phyloP scores from a whole-genome alignment of 1,140 invertebrate species.

The Macrobrachium rosenbergii region DNA sequence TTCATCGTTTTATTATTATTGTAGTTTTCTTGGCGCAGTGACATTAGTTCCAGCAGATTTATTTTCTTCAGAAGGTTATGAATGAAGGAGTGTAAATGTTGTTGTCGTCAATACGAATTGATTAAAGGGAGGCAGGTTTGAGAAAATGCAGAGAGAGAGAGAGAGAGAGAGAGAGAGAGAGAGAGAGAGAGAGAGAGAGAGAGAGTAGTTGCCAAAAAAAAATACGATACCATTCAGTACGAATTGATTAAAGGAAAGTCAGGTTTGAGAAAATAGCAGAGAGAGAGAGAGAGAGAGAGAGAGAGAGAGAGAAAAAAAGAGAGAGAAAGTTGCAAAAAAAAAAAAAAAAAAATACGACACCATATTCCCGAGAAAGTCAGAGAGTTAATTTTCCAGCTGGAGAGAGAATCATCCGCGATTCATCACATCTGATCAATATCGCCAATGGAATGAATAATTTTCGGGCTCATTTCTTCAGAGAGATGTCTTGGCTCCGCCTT shows the following conservation, averaged over 20 bases:
- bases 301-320: background rate
- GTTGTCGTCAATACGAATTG: no score
- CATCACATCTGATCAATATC: constrained; percentile 19
- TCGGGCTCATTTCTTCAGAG: constrained; percentile 8
- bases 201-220: background rate
- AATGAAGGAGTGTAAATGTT: no score
- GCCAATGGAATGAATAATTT: constrained; percentile 45
- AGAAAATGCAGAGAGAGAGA: background rate
- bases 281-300: background rate
- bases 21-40: no score
- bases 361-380: background rate
- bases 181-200: no score
- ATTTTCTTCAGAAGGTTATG: no score
- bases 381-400: constrained; percentile 49
- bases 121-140: background rate
- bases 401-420: constrained; percentile 37
- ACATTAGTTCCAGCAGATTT: no score
- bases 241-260: background rate
- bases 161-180: background rate
- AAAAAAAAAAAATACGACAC: no score
- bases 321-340: background rate
- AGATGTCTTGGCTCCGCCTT: constrained; percentile 4
- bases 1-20: no score
- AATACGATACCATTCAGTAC: no score
- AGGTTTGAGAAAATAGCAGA: background rate